Percentiles rank a stretch among this genome's conserved stretches.
phyloP scores from a whole-genome alignment of 2,113 vertebrate species.

The Prunella himalayana region DNA sequence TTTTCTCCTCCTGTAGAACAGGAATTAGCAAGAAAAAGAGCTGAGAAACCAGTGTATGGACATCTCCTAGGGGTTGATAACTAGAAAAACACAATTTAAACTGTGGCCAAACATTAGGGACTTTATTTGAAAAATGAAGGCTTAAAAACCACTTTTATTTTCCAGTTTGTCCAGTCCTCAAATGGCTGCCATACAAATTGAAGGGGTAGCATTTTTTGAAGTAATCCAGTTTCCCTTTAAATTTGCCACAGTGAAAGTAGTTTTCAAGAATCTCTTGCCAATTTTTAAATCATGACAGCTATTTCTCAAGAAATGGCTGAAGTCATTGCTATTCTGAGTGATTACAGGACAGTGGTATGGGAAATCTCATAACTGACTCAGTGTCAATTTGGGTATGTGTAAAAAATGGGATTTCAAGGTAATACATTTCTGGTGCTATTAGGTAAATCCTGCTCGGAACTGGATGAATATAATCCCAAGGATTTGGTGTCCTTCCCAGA shows the following conservation, averaged over 20 bases:
- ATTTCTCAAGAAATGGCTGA: background rate
- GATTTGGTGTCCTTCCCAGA: background rate
- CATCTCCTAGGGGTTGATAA: background rate
- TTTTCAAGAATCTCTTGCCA: background rate
- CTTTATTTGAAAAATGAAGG: background rate
- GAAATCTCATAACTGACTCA: background rate
- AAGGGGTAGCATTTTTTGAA: background rate
- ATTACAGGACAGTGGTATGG: background rate
- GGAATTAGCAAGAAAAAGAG: background rate
- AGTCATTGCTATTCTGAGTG: background rate
- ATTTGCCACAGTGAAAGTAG: background rate
- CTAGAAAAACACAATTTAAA: background rate
- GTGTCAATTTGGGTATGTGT: background rate
- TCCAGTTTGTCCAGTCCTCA: background rate
- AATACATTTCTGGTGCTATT: background rate
- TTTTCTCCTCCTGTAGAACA: background rate
- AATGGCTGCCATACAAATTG: background rate
- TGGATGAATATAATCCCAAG: background rate
- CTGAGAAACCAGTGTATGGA: background rate
- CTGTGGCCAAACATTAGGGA: background rate
- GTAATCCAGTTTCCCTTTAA: background rate
- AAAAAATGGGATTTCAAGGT: slow-evolving; percentile 20
- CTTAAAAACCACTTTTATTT: background rate
- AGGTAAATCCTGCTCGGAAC: background rate
- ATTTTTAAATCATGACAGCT: background rate